A percentile compares a stretch with the other conserved stretches of the same genome.
Conservation (phyloP, 2,888 invertebrate genomes). For the Stenurella melanura region DNA sequence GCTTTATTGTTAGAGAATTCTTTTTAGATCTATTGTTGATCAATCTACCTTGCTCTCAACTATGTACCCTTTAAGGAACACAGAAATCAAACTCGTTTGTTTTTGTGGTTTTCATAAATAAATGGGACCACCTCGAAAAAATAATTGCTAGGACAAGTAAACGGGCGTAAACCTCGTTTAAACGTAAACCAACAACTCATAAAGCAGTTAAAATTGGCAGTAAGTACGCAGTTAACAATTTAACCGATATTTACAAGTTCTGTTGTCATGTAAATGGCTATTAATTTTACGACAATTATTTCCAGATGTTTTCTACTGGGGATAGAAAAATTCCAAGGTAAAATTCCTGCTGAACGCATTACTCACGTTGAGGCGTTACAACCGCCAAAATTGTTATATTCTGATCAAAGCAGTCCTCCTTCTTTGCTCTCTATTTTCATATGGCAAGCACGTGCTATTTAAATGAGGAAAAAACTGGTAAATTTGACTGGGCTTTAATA, state of each 20-base stretch:
- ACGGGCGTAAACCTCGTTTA: conserved; percentile 26
- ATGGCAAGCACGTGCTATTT: conserved; percentile 38
- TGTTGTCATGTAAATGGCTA: conserved; percentile 37
- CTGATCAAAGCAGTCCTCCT: conserved; percentile 37
- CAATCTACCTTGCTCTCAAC: too few species aligned
- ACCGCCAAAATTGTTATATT: conserved; percentile 16
- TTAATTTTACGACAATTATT: conserved; percentile 38
- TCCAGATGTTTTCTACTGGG: conserved; percentile 32
- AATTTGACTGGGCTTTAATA: conserved; percentile 16
- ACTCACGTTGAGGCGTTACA: conserved; percentile 13
- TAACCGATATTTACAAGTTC: conserved; percentile 42
- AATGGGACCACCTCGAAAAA: conserved; percentile 26
- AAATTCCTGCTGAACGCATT: conserved; percentile 30
- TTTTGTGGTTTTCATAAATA: not conserved
- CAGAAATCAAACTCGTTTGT: too few species aligned
- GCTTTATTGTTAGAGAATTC: too few species aligned
- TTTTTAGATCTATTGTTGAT: too few species aligned
- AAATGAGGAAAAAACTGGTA: conserved; percentile 11
- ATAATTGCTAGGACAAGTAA: conserved; percentile 20
- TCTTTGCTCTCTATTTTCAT: conserved; percentile 32
- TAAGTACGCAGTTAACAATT: conserved; percentile 41
- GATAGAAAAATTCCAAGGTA: conserved; percentile 37
- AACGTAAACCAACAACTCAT: conserved; percentile 34
- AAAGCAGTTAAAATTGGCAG: conserved; percentile 40
- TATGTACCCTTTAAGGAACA: too few species aligned